Evolutionary conservation across 2,113 vertebrate species (phyloP), one percentile per base, ranked within the genome.

Genomic region (Addax nasomaculatus): DNA sequence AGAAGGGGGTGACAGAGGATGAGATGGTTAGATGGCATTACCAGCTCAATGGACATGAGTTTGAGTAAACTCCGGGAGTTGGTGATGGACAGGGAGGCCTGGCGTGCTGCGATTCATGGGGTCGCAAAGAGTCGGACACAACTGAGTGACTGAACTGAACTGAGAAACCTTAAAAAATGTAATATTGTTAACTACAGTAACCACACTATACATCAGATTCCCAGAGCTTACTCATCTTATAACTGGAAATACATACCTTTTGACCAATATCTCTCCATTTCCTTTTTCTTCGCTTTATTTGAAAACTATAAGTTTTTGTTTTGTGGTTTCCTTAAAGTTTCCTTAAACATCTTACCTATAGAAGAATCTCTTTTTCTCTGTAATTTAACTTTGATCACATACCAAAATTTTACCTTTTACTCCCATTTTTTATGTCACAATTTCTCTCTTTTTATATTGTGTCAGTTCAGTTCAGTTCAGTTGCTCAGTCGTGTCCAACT

Each of bases 21-120:
- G 64, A 36, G 64, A 36, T 70, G n/a, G 9, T 21, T 70, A 21
- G 64, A 36, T 70, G 64, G 17, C 64, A 70, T 70, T 11, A 70
- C 64, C 64, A 70, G 21, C 64, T 70, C 64, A 70, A 21, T 36
- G 64, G n/a, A 36, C 64, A 70, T 36, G n/a, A 36, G 17, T 70
- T 36, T 70, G 17, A 21, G n/a, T 36, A 70, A 70, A 70, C 64
- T 36, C n/a, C 1, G 1, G 64, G 64, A 21, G 9, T 70, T 70
- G 64, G 64, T 70, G 17, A 70, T 21, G 64, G 64, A 70, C 17
- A 70, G 64, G 17, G 64, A 70, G 17, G 64, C n/a, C n/a, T 67
- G 4, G 64, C 0, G 0, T 21, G n/a, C 64, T 5, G 17, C 4
- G 0, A 2, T 67, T 9, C 33, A 36, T 36, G 64, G n/a, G n/a